Conservation (phyloP, 2,797 vertebrate species). For the Craterocephalus amniculus region DNA sequence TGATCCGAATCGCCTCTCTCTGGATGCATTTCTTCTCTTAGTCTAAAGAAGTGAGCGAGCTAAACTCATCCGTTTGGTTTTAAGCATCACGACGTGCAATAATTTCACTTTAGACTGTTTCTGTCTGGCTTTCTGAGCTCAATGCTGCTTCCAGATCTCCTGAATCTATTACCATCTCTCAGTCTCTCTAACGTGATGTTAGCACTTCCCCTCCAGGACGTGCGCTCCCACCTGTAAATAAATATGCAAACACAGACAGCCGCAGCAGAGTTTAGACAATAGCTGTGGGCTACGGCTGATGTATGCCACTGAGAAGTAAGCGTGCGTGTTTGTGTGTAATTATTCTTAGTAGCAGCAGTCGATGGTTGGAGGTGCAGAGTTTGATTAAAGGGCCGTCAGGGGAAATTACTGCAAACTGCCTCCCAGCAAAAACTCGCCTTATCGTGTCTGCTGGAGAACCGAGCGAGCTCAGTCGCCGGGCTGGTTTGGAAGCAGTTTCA, state of each 20-base stretch:
- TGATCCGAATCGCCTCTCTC: no score
- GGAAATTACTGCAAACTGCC: constrained; percentile 79
- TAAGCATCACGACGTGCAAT: no score
- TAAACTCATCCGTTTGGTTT: background rate
- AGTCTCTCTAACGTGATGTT: constrained; percentile 54
- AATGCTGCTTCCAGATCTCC: constrained; percentile 46
- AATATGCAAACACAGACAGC: constrained; percentile 73
- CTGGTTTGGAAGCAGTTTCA: constrained; percentile 37
- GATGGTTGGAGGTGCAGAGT: constrained; percentile 69
- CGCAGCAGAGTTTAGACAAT: constrained; percentile 63
- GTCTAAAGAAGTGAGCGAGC: background rate
- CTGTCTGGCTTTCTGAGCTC: no score
- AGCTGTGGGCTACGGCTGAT: constrained; percentile 75
- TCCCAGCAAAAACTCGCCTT: constrained; percentile 67
- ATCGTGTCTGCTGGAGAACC: constrained; percentile 59
- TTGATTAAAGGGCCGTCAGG: constrained; percentile 72
- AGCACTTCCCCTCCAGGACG: constrained; percentile 70
- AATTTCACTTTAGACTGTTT: background rate
- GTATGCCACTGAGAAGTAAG: constrained; percentile 65
- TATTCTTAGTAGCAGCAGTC: constrained; percentile 74
- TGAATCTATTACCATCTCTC: constrained; percentile 36
- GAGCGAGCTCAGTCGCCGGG: constrained; percentile 19
- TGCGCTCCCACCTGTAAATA: constrained; percentile 76
- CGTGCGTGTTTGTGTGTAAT: constrained; percentile 70
- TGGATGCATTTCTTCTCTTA: no score